Conservation (phyloP, 2,797 vertebrate genomes). For the Chlorospingus semifuscus region DNA sequence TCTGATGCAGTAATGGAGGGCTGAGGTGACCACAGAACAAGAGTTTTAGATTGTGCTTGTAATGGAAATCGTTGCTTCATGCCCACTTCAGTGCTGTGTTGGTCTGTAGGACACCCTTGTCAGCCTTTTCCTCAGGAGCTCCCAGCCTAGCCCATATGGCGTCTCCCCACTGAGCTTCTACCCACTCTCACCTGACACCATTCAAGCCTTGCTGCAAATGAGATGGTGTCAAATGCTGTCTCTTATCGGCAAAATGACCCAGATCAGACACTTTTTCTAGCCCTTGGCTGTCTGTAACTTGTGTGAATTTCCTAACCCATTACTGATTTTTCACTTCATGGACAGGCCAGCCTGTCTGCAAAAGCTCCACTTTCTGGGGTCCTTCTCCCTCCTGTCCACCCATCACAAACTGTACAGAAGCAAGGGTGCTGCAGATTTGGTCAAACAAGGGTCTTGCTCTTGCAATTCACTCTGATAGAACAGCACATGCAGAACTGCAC, state of each 20-base stretch:
- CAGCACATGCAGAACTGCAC: not conserved
- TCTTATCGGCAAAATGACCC: not conserved
- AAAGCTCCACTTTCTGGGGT: not conserved
- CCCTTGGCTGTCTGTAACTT: not conserved
- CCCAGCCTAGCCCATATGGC: not conserved
- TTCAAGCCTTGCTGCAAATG: not conserved
- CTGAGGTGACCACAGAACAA: not conserved
- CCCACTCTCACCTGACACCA: fast-evolving
- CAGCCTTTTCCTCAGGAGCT: not conserved
- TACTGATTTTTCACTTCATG: not conserved
- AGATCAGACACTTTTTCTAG: not conserved
- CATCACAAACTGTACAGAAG: not conserved
- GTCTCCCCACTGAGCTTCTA: not conserved
- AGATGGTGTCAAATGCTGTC: not conserved
- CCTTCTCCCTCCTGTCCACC: not conserved
- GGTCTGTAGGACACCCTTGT: not conserved
- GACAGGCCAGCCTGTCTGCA: not conserved
- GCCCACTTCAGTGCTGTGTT: not conserved
- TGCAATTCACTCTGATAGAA: not conserved
- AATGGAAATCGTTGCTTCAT: not conserved
- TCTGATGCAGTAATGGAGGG: not conserved
- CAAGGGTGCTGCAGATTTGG: not conserved
- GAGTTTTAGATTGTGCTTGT: not conserved
- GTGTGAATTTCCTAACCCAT: not conserved
- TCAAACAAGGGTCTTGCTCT: not conserved